These are phyloP conservation scores for Madoqua kirkii DNA, from an alignment of 2,113 vertebrate species.

Conservation along the genomic window DNA sequence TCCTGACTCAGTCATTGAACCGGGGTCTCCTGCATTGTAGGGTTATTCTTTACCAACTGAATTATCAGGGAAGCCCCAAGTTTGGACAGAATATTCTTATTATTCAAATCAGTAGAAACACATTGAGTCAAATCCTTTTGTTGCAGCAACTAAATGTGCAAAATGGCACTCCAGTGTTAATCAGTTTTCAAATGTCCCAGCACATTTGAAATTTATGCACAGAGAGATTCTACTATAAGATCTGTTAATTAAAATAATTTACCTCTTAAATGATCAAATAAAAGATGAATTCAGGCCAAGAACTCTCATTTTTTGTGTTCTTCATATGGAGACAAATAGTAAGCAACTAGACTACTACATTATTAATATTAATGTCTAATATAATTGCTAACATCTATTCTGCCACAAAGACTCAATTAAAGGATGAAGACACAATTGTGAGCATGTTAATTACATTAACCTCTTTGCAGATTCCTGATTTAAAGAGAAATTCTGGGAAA, in stretches of 20 bases:
- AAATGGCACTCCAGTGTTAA: background rate
- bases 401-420: conserved; percentile 13
- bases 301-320: background rate
- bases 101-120: conserved; percentile 29
- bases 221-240: background rate
- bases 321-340: background rate
- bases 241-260: conserved; percentile 17
- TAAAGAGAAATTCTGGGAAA: conserved; percentile 10
- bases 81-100: background rate
- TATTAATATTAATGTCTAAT: conserved; percentile 24
- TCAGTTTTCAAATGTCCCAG: background rate
- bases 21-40: background rate
- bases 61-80: background rate
- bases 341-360: background rate
- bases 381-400: conserved; percentile 27
- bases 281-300: background rate
- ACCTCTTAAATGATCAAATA: background rate
- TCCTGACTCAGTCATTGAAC: background rate
- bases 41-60: background rate
- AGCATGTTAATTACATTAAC: conserved; percentile 42
- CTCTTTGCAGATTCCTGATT: conserved; percentile 6
- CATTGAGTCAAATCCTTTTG: background rate
- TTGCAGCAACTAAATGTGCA: background rate
- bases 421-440: background rate
- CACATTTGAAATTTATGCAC: conserved; percentile 9